Percentiles rank a stretch among this genome's conserved stretches.
Conservation (phyloP, 2,113 vertebrate genomes). For the Crocuta crocuta region DNA sequence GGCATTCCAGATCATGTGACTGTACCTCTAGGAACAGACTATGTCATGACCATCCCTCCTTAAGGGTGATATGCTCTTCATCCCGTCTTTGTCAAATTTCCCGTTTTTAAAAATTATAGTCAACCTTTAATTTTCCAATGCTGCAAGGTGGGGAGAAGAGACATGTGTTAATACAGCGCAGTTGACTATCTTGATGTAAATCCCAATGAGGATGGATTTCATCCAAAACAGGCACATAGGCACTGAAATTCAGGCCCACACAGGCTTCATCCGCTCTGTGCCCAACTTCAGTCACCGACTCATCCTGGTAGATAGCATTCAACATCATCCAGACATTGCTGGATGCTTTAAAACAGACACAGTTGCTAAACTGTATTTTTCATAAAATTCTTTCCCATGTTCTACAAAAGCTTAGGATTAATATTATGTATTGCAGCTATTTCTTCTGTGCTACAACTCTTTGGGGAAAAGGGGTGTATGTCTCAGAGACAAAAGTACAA, state of each 20-base stretch:
- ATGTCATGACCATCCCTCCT: not conserved
- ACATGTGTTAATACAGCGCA: not conserved
- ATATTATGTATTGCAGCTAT: not conserved
- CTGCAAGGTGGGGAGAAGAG: not conserved
- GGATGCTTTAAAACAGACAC: not conserved
- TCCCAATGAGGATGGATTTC: not conserved
- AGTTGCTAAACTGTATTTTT: not conserved
- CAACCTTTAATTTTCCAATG: not conserved
- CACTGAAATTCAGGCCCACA: not conserved
- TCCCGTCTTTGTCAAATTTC: not conserved
- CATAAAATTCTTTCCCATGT: not conserved
- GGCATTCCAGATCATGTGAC: not conserved
- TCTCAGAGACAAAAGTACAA: not conserved
- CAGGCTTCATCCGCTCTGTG: not conserved
- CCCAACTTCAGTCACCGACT: not conserved
- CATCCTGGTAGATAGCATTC: not conserved
- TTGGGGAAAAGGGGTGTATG: not conserved
- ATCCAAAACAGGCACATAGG: not conserved
- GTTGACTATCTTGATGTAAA: not conserved
- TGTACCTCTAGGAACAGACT: not conserved
- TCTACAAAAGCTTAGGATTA: not conserved
- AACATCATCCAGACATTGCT: not conserved
- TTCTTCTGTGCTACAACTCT: not conserved
- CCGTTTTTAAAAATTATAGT: not conserved
- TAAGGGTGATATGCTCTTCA: not conserved